Conservation (phyloP, 35 echinoderm and acorn worm genomes). For the Ptychodera flava region DNA sequence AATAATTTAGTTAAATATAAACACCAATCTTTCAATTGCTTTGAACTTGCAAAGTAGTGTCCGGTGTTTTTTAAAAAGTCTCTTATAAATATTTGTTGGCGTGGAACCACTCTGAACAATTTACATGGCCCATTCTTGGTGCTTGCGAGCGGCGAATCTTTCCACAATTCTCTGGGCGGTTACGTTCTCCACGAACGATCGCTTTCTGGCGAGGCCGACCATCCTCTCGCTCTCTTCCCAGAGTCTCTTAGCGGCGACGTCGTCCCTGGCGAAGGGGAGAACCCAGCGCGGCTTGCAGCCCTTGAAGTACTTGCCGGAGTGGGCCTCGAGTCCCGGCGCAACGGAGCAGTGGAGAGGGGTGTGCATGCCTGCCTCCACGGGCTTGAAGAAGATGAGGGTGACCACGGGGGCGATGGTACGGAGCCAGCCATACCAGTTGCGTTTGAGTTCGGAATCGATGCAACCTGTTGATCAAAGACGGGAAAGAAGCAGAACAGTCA, state of each 20-base stretch:
- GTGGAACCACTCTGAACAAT: no score
- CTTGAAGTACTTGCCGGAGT: conserved; percentile 81
- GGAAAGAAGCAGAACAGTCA: neutral
- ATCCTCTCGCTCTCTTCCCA: conserved; percentile 80
- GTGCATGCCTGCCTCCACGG: conserved; percentile 47
- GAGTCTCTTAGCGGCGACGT: conserved; percentile 39
- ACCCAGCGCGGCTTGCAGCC: conserved; percentile 68
- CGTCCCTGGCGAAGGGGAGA: conserved; percentile 34
- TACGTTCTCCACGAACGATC: neutral
- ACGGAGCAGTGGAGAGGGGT: conserved; percentile 86
- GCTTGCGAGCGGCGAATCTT: neutral
- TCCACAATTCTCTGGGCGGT: neutral
- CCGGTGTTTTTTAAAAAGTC: no score
- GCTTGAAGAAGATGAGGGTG: conserved; percentile 68
- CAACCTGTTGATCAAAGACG: conserved; percentile 51
- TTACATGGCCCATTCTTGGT: neutral
- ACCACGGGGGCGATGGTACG: conserved; percentile 54
- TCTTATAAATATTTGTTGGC: no score
- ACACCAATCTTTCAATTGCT: no score
- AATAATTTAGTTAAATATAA: no score
- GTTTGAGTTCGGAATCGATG: conserved; percentile 81
- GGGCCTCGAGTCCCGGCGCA: conserved; percentile 39
- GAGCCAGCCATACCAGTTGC: conserved; percentile 76
- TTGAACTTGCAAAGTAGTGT: no score
- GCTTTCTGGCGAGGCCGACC: conserved; percentile 21